Evolutionary conservation across 2,888 invertebrate species (phyloP).

Genomic region (Dicyrtoma fusca): DNA sequence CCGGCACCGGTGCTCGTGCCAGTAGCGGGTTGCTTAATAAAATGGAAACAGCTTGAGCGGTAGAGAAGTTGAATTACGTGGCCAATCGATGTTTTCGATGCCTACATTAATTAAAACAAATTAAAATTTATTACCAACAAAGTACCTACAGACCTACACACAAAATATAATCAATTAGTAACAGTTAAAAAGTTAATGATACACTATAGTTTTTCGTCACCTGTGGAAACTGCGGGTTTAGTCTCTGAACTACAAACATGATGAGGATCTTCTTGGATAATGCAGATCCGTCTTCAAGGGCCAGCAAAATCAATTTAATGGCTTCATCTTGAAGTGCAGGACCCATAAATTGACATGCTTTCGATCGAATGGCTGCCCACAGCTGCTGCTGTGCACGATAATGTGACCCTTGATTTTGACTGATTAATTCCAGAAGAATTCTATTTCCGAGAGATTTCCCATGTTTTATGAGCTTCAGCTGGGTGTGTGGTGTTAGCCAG

Average conservation of each 20-base stretch:
- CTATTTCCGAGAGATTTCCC: slow-evolving; percentile 29
- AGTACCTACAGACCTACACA: no score
- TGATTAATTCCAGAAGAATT: slow-evolving; percentile 24
- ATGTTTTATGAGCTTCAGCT: slow-evolving; percentile 16
- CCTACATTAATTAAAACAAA: slow-evolving; percentile 59
- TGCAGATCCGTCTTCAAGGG: slow-evolving; percentile 93
- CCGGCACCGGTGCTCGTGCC: no score
- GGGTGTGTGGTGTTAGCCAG: slow-evolving; percentile 20
- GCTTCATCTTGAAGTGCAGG: slow-evolving; percentile 98
- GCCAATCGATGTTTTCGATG: slow-evolving; percentile 98
- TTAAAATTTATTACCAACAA: no score
- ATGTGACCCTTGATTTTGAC: slow-evolving; percentile 33
- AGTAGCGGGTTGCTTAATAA: slow-evolving; percentile 73
- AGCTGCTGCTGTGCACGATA: slow-evolving; percentile 51
- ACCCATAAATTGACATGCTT: slow-evolving; percentile 52
- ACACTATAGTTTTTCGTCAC: no score
- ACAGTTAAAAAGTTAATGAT: no score
- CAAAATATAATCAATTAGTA: no score
- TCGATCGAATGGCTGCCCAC: slow-evolving; percentile 47
- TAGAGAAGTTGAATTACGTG: slow-evolving; percentile 98
- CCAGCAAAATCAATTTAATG: slow-evolving; percentile 86
- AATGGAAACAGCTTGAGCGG: slow-evolving; percentile 97
- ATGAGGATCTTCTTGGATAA: slow-evolving; percentile 92
- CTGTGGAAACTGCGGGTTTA: slow-evolving; percentile 93
- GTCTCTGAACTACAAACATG: slow-evolving; percentile 96